phyloP scores from a whole-genome alignment of 2,113 vertebrate genomes.

The Aegithalos caudatus region DNA sequence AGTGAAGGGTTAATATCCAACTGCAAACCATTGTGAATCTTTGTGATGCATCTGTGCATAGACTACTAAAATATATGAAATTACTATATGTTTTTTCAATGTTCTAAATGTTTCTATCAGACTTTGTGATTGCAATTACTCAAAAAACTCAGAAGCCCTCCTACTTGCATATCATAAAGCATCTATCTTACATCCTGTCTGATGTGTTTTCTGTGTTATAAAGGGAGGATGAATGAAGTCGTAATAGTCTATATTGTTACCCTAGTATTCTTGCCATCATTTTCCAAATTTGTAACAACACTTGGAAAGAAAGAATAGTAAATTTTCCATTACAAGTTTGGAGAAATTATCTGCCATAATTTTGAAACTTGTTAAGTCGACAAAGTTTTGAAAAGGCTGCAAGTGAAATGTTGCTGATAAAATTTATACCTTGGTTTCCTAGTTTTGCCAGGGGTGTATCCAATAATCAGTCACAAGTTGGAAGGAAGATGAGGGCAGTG shows the following conservation, averaged over 20 bases:
- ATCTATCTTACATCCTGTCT: neutral
- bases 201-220: neutral
- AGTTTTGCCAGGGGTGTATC: neutral
- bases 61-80: neutral
- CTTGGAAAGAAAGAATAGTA: neutral
- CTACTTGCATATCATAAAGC: neutral
- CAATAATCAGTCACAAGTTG: neutral
- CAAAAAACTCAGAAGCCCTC: neutral
- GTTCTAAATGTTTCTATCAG: neutral
- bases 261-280: fast-evolving
- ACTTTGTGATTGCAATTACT: neutral
- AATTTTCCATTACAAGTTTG: neutral
- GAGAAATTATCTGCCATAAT: neutral
- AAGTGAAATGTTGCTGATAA: neutral
- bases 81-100: neutral
- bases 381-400: neutral
- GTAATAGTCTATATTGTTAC: neutral
- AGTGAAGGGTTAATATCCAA: neutral
- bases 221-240: neutral
- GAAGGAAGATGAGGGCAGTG: neutral
- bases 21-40: neutral
- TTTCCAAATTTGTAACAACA: neutral
- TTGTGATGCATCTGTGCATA: neutral
- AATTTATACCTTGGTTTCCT: neutral
- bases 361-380: neutral